Percentiles rank a stretch among this genome's conserved stretches.
These are phyloP conservation scores for Oithona nana DNA, from an alignment of 2,888 invertebrate species.

Conservation along the genomic window DNA sequence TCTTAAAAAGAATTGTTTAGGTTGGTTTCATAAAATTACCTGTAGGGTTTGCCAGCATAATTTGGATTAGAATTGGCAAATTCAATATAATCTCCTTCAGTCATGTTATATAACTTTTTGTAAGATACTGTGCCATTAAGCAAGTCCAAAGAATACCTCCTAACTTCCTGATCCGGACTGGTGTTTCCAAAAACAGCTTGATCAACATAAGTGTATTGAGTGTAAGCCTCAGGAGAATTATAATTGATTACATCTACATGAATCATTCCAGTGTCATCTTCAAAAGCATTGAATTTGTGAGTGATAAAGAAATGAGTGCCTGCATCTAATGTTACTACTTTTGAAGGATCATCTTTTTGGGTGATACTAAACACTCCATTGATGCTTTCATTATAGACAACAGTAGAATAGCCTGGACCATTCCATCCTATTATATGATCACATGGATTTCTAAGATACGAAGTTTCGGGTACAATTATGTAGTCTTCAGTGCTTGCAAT, in stretches of 20 bases:
- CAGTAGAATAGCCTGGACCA: too few relatives aligned
- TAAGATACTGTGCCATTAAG: background rate
- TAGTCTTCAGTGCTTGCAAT: background rate
- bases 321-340: background rate
- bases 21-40: background rate
- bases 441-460: background rate
- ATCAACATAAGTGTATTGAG: background rate
- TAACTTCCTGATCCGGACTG: background rate
- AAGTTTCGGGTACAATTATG: background rate
- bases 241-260: background rate
- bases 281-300: background rate
- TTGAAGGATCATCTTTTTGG: too few relatives aligned
- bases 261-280: background rate
- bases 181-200: background rate
- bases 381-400: too few relatives aligned
- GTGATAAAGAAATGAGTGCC: background rate
- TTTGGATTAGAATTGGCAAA: background rate
- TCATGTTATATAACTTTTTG: background rate
- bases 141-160: background rate
- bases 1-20: too few relatives aligned
- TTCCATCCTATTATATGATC: too few relatives aligned
- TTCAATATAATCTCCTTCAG: background rate
- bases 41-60: background rate
- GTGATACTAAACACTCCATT: too few relatives aligned
- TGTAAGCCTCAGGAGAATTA: background rate